Base-by-base conservation (phyloP, 2,797 vertebrate genomes). In the Sebastes oblongus region DNA sequence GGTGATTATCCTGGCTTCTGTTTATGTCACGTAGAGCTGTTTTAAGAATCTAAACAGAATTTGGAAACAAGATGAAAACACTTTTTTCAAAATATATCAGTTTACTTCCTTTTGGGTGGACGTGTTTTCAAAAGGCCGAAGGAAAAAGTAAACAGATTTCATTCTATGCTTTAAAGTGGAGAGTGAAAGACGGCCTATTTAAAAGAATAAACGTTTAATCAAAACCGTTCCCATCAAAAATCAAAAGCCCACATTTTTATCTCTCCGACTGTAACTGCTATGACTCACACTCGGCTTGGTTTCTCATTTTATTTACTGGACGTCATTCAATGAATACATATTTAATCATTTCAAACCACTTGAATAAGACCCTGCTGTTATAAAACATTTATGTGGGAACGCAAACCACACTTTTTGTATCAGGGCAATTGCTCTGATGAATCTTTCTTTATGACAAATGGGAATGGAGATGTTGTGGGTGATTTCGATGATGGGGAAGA, bases 401-500 rank as follows among this genome's bases (percentile, higher is more conserved):
- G 72, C 8, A 36, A 42, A 58, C 5, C 20, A 30, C 7, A 34
- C 5, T 65, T 69, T 66, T 18, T 6, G 14, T 4, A 75, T 54
- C 20, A n/a, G 32, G 16, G 24, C 10, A 50, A 76, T 24, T 58
- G 29, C 29, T 59, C 8, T 64, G 16, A 8, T 58, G n/a, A 52
- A 18, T 79, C 22, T n/a, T 71, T 69, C 36, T 68, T 6, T 13
- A 30, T 39, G 66, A 32, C 46, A 39, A 85, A 74, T 69, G 36
- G 22, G 75, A 82, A 84, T 54, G 24, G 64, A 75, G 58, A 81
- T 74, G 58, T 77, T 85, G 32, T 78, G 56, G 29, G 42, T 80
- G 66, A 85, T 55, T 80, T 6, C 66, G 30, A 22, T 78, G 76
- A 81, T 50, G 13, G 59, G 59, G 18, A 24, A 13, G 22, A 72